Evolutionary conservation across 2,113 vertebrate genomes (phyloP).

Genomic region (Microcebus griseorufus): DNA sequence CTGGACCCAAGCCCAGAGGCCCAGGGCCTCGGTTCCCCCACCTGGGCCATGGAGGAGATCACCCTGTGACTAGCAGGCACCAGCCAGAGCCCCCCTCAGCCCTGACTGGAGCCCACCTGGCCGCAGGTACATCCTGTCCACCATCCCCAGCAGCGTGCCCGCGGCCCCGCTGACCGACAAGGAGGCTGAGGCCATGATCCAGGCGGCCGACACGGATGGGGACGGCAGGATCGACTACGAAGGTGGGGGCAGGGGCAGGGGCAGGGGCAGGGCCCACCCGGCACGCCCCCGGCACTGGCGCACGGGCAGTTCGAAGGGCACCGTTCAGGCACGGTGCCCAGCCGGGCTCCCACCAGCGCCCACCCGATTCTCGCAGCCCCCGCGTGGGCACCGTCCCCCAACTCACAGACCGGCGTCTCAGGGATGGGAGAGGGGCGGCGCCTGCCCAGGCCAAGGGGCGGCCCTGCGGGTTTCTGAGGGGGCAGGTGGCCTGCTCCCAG

Average conservation of each 20-base stretch:
- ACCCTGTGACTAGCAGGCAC: accelerated
- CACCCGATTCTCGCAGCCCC: too few relatives aligned
- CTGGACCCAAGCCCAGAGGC: neutral
- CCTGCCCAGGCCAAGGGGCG: too few relatives aligned
- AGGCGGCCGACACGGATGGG: slow-evolving; percentile 54
- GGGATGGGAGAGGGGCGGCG: neutral
- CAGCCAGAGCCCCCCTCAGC: neutral
- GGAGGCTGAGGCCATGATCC: slow-evolving; percentile 81
- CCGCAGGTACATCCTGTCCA: slow-evolving; percentile 77
- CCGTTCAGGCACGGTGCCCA: neutral
- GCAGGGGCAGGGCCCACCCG: too few relatives aligned
- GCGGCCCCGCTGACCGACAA: slow-evolving; percentile 68
- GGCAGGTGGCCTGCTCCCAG: neutral
- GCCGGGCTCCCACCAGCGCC: too few relatives aligned
- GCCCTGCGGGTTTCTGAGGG: neutral
- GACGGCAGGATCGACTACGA: slow-evolving; percentile 77
- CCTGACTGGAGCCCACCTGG: neutral
- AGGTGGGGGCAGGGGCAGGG: slow-evolving; percentile 49
- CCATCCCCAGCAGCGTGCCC: slow-evolving; percentile 55
- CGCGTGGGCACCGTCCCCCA: accelerated
- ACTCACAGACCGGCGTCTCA: neutral
- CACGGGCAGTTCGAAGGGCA: neutral
- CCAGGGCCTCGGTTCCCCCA: neutral
- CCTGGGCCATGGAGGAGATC: too few relatives aligned
- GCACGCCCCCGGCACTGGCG: too few relatives aligned